phyloP scores from a whole-genome alignment of 2,888 invertebrate genomes.

The Pyrrhosoma nymphula region DNA sequence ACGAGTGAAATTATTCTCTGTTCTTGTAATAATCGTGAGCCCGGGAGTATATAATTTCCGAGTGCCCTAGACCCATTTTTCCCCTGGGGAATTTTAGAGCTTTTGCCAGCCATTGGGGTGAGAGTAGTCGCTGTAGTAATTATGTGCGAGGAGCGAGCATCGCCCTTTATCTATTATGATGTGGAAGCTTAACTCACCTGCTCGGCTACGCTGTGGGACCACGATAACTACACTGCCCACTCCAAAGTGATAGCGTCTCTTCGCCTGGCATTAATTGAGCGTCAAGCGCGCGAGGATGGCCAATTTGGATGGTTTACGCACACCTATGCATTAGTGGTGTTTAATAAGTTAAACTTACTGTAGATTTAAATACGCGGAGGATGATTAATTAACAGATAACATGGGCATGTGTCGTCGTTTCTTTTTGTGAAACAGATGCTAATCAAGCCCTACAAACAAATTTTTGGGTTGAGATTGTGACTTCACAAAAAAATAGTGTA shows the following conservation, averaged over 20 bases:
- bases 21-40: background rate
- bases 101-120: background rate
- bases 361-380: background rate
- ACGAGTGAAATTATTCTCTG: background rate
- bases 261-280: background rate
- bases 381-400: too few species aligned
- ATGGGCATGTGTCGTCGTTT: too few species aligned
- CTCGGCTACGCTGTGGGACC: background rate
- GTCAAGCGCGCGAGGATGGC: background rate
- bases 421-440: too few species aligned
- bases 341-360: background rate
- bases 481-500: too few species aligned
- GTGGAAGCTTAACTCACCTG: constrained; percentile 7
- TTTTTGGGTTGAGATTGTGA: too few species aligned
- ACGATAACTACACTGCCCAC: background rate
- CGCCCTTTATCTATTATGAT: constrained; percentile 24
- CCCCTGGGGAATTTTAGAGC: background rate
- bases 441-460: too few species aligned
- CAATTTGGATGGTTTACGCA: background rate
- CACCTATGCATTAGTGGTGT: background rate
- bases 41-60: background rate
- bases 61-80: background rate
- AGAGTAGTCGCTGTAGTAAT: background rate
- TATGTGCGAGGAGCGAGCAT: background rate
- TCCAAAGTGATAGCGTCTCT: background rate